These are phyloP conservation scores for Matsumurasca onukii DNA, from an alignment of 1,140 invertebrate genomes.

Conservation along the genomic window DNA sequence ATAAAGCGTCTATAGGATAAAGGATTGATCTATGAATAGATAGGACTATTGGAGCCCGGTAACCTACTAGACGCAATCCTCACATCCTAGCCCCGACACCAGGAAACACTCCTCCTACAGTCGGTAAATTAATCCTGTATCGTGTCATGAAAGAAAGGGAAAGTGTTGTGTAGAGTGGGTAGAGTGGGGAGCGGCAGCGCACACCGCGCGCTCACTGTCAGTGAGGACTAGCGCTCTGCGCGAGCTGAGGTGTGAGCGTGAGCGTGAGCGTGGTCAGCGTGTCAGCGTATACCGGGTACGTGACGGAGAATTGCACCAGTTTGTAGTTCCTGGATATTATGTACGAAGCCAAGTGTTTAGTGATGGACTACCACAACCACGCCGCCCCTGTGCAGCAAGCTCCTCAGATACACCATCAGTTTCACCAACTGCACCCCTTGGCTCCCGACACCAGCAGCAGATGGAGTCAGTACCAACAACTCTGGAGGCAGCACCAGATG, in stretches of 20 bases:
- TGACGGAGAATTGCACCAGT: not conserved
- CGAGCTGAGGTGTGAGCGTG: not conserved
- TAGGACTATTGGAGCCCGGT: no score
- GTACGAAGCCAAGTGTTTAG: constrained; percentile 44
- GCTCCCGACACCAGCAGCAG: constrained; percentile 53
- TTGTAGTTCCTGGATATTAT: constrained; percentile 29
- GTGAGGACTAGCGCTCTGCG: constrained; percentile 6
- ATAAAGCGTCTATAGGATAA: no score
- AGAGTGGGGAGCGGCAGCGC: not conserved
- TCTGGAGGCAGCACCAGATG: constrained; percentile 54
- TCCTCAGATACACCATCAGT: constrained; percentile 47
- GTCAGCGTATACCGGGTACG: no score
- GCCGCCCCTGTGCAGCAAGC: constrained; percentile 29
- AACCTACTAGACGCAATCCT: no score
- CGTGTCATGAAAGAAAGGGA: constrained; percentile 30
- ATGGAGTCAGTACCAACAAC: constrained; percentile 57
- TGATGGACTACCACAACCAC: constrained; percentile 44
- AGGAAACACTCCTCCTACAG: constrained; percentile 16
- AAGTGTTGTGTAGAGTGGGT: not conserved
- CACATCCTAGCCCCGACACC: not conserved
- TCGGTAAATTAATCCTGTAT: constrained; percentile 25
- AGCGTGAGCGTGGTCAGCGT: no score
- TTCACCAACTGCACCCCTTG: constrained; percentile 53
- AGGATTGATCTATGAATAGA: no score
- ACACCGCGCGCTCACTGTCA: not conserved